Evolutionary conservation across 2,888 invertebrate species (phyloP).

Genomic region (Omphaloscelis lunosa): DNA sequence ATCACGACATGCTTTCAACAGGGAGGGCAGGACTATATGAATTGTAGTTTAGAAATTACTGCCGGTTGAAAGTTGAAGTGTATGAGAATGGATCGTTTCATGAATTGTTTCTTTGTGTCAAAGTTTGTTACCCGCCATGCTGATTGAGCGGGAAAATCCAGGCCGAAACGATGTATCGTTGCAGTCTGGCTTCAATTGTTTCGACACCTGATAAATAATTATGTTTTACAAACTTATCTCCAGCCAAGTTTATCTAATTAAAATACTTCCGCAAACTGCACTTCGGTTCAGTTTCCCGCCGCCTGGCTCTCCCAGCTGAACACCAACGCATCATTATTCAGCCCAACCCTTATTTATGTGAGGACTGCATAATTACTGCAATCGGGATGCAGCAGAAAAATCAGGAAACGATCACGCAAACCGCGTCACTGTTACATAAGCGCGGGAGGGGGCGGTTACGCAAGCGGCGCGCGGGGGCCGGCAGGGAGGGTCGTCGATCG

Average conservation of each 20-base stretch:
- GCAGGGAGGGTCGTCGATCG: constrained; percentile 78
- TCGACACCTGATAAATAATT: neutral
- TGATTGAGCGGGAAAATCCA: constrained; percentile 46
- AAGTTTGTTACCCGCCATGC: constrained; percentile 48
- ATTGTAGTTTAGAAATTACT: constrained; percentile 26
- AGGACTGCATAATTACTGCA: constrained; percentile 63
- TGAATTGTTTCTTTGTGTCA: neutral
- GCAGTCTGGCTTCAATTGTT: neutral
- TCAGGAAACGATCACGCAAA: constrained; percentile 82
- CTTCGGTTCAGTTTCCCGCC: constrained; percentile 11
- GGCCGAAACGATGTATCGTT: neutral
- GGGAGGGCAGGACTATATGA: constrained; percentile 41
- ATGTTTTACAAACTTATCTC: neutral
- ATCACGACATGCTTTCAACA: constrained; percentile 62
- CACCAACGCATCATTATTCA: constrained; percentile 15
- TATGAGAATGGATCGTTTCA: no score
- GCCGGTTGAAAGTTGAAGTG: constrained; percentile 2
- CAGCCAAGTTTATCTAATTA: constrained; percentile 17
- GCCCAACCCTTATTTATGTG: constrained; percentile 40
- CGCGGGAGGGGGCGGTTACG: constrained; percentile 82
- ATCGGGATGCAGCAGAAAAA: constrained; percentile 71
- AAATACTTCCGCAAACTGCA: constrained; percentile 13
- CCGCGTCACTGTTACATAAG: constrained; percentile 88
- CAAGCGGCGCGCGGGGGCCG: constrained; percentile 74
- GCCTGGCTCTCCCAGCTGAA: neutral